Conservation (phyloP, 2,888 invertebrate genomes). For the Aphidius colemani region DNA sequence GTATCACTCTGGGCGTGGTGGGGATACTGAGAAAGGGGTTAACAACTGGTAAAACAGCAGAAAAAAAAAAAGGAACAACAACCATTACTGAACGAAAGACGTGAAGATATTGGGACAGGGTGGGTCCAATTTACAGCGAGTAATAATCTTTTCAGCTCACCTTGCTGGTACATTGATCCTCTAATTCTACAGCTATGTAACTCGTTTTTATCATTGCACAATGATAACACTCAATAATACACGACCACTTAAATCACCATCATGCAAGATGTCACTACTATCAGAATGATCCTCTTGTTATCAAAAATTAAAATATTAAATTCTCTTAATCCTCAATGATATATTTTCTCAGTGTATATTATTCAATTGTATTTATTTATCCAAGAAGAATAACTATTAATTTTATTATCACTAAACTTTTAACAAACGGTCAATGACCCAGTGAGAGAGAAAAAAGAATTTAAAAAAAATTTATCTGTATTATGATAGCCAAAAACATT, state of each 20-base stretch:
- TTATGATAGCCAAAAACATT: no score
- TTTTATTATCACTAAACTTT: background rate
- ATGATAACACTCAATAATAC: conserved; percentile 39
- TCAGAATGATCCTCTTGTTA: background rate
- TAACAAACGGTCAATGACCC: background rate
- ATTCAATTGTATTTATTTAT: background rate
- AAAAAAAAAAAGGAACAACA: background rate
- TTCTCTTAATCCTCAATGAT: background rate
- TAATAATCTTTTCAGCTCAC: conserved; percentile 39
- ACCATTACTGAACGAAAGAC: background rate
- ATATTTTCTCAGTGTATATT: no score
- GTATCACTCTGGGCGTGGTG: conserved; percentile 42
- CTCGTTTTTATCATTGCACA: conserved; percentile 54
- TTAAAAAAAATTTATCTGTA: background rate
- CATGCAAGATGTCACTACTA: background rate
- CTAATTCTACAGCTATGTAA: conserved; percentile 42
- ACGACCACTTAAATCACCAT: conserved; percentile 44
- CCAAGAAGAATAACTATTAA: background rate
- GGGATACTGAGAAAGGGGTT: conserved; percentile 32
- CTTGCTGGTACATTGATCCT: conserved; percentile 59
- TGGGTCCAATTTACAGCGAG: conserved; percentile 30
- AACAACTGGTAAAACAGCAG: background rate
- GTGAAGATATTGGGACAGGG: conserved; percentile 26
- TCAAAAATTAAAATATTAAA: conserved; percentile 3
- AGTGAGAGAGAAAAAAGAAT: background rate